These are phyloP conservation scores for Lucilia cuprina DNA, from an alignment of 1,140 invertebrate species.

Conservation along the genomic window DNA sequence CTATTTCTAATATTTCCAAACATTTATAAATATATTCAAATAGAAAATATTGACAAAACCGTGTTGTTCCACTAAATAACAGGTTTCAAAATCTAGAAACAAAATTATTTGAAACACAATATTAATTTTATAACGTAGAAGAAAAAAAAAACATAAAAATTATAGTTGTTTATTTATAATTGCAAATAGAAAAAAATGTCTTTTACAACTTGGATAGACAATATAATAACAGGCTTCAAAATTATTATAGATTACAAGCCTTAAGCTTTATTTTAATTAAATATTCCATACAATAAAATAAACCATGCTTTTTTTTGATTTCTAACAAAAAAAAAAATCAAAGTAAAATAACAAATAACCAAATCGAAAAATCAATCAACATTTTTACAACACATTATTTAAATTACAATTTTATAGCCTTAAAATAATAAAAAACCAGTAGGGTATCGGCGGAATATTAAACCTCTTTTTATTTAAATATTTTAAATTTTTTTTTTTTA, in stretches of 20 bases:
- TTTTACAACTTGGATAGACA: neutral
- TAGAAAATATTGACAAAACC: neutral
- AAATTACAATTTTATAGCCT: neutral
- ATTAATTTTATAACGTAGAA: neutral
- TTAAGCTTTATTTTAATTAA: neutral
- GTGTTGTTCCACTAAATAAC: neutral
- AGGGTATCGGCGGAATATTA: neutral
- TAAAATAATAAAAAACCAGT: neutral
- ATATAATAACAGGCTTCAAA: neutral
- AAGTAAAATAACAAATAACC: neutral
- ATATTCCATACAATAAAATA: neutral
- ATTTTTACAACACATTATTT: neutral
- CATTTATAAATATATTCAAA: too few species aligned
- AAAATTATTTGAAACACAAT: neutral
- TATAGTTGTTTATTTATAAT: neutral
- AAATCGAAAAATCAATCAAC: neutral
- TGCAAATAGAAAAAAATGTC: neutral
- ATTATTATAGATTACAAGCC: neutral
- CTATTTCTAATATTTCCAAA: too few species aligned
- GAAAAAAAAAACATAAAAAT: neutral
- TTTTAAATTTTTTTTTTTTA: neutral
- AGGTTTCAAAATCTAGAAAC: neutral
- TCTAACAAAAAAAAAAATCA: neutral
- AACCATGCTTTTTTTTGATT: neutral
- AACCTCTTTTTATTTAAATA: neutral